Evolutionary conservation across 2,797 vertebrate species (phyloP).

Genomic region (Aulostomus chinensis): DNA sequence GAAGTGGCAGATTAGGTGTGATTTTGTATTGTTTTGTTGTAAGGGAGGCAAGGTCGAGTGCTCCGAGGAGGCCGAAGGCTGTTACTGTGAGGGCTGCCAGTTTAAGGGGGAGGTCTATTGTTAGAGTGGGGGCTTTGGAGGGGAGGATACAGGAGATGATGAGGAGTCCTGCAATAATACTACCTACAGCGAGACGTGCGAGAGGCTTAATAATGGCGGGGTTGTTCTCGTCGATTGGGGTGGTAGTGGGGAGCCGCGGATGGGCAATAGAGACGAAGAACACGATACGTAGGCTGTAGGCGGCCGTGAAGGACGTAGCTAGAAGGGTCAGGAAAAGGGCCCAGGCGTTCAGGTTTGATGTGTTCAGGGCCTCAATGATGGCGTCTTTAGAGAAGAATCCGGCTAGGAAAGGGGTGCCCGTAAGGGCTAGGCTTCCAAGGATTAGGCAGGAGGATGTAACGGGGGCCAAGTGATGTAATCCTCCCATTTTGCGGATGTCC

Average conservation of each 20-base stretch:
- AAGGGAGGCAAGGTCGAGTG: neutral
- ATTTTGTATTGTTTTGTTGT: conserved; percentile 27
- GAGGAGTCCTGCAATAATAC: conserved; percentile 10
- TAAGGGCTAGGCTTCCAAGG: neutral
- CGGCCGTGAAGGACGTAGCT: conserved; percentile 42
- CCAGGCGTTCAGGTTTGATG: conserved; percentile 32
- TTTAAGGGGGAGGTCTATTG: neutral
- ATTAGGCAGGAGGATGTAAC: rapidly evolving
- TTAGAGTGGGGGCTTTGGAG: neutral
- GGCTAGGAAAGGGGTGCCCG: conserved; percentile 3
- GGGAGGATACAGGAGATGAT: neutral
- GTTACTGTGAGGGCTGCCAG: neutral
- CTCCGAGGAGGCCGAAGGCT: rapidly evolving
- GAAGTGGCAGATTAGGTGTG: rapidly evolving
- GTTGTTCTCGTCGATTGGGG: conserved; percentile 51
- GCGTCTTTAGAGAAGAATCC: conserved; percentile 65
- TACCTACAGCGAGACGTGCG: conserved; percentile 54
- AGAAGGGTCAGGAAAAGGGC: conserved; percentile 19
- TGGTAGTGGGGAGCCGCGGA: neutral
- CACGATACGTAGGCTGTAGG: conserved; percentile 21
- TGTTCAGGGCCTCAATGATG: conserved; percentile 35
- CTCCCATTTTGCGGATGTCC: conserved; percentile 42
- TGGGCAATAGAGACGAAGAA: neutral
- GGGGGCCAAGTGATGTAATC: rapidly evolving
- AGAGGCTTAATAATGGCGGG: neutral